A percentile compares a stretch with the other conserved stretches of the same genome.
Evolutionary conservation across 2,797 vertebrate genomes (phyloP).

Genomic region (Myioborus miniatus): DNA sequence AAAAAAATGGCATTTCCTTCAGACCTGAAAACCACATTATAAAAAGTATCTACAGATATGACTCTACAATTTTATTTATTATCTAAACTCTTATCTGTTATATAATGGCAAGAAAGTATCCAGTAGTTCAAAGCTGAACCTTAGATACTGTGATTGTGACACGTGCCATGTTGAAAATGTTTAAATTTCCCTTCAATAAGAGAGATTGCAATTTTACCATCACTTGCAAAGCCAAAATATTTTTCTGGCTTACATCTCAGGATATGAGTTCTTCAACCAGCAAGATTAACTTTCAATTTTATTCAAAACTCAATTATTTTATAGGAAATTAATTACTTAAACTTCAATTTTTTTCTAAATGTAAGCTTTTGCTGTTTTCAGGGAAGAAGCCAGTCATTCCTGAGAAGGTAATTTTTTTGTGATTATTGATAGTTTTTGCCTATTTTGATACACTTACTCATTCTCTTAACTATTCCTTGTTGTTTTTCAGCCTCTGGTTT

Average conservation of each 20-base stretch:
- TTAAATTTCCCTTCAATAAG: not conserved
- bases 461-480: not conserved
- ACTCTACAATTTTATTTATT: not conserved
- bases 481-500: conserved; percentile 70
- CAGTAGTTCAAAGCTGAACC: not conserved
- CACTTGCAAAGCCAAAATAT: not conserved
- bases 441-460: not conserved
- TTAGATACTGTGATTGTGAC: not conserved
- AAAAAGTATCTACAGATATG: not conserved
- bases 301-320: not conserved
- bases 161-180: not conserved
- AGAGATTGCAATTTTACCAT: not conserved
- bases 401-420: conserved; percentile 71
- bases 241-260: not conserved
- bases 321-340: not conserved
- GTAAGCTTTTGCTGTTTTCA: conserved; percentile 33
- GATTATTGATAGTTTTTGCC: not conserved
- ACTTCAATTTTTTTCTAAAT: not conserved
- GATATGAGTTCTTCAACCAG: not conserved
- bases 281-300: not conserved
- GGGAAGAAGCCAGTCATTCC: conserved; percentile 68
- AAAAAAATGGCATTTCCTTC: not conserved
- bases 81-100: not conserved
- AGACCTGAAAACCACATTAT: not conserved
- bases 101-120: not conserved